Evolutionary conservation across 2,888 invertebrate species (phyloP), one percentile per base, ranked within the genome.

Genomic region (Gerris lacustris): DNA sequence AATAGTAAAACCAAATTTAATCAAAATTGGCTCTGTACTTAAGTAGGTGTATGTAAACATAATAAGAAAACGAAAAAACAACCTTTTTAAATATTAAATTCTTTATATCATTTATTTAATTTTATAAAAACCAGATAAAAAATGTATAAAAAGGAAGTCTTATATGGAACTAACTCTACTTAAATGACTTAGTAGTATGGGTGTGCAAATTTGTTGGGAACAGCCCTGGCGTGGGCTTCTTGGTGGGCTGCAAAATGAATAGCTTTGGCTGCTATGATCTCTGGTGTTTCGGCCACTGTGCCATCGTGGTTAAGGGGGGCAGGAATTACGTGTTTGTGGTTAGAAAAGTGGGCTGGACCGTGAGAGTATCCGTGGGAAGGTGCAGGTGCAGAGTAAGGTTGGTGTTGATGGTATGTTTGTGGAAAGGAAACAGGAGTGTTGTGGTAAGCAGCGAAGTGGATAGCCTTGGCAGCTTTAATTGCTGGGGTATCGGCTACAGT

Each of bases 161-260:
- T 55, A 55, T 55, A 11, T 55, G 55, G 55, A 9, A 55, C 55
- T 55, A 55, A 55, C 31, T 31, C 31, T 31, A 31, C 31, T 31
- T 55, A 55, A 55, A 55, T 55, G 55, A 55, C 55, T 55, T 55
- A 55, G 55, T 11, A 55, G 55, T 55, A 11, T 2, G 1, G 15
- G 9, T 55, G 55, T 55, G 55, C 9, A 15, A 55, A 55, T 55
- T 64, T 64, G 11, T 7, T 7, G 15, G 63, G 18, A 43, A 67
- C 70, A 64, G 69, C 63, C 47, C 70, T 67, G 45, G 67, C 75
- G 72, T 67, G 75, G 73, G 73, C 80, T 78, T 77, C 77, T 74
- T 74, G 83, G 82, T 79, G 79, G 80, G 73, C 76, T 72, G 82
- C 71, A 73, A 72, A 76, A 80, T 81, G 81, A 79, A 81, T 71